Conservation (phyloP, 2,888 invertebrate species). For the Cataglyphis rosenhaueri region DNA sequence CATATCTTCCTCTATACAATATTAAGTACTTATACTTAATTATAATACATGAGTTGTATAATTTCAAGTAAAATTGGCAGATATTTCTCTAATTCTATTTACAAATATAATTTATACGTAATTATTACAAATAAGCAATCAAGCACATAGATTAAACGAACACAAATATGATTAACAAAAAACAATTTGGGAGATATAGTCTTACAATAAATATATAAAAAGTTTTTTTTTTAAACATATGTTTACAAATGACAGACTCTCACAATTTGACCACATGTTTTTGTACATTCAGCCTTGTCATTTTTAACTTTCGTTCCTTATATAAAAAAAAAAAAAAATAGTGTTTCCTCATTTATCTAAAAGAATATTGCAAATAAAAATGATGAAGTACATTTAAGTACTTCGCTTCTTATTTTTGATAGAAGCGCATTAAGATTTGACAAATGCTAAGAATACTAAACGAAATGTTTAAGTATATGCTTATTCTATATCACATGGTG, state of each 20-base stretch:
- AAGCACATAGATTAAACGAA: background rate
- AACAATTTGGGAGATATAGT: background rate
- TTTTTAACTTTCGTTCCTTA: background rate
- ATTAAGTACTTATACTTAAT: slow-evolving; percentile 35
- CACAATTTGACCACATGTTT: slow-evolving; percentile 25
- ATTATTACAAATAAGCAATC: background rate
- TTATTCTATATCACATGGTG: slow-evolving; percentile 70
- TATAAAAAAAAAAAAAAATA: background rate
- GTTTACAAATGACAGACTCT: background rate
- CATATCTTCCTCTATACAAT: background rate
- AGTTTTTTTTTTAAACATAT: background rate
- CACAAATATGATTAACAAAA: background rate
- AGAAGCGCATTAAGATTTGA: background rate
- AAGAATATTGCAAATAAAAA: slow-evolving; percentile 2
- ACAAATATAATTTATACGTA: slow-evolving; percentile 2
- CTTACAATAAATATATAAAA: slow-evolving; percentile 30
- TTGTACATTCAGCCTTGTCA: background rate
- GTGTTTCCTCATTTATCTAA: background rate
- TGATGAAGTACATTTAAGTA: slow-evolving; percentile 21
- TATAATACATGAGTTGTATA: background rate
- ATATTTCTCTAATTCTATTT: slow-evolving; percentile 17
- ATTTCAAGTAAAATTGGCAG: slow-evolving; percentile 18
- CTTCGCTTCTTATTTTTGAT: background rate
- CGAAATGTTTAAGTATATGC: slow-evolving; percentile 37
- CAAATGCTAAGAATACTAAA: slow-evolving; percentile 10